These are phyloP conservation scores for Mesocricetus auratus DNA, from an alignment of 2,113 vertebrate genomes.

Conservation along the genomic window DNA sequence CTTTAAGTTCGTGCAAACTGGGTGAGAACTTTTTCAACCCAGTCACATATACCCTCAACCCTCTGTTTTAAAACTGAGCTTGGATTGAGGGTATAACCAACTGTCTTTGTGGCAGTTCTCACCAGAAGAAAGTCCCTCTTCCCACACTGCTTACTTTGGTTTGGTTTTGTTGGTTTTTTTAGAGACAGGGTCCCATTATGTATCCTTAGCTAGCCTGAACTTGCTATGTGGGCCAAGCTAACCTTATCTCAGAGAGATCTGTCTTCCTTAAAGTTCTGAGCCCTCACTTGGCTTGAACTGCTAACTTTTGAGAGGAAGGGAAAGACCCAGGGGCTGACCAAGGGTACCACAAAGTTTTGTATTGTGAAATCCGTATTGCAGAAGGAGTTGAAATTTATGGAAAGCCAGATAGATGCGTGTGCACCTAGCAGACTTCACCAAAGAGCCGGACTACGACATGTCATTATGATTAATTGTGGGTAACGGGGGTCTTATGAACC, in stretches of 20 bases:
- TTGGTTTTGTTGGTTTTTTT: neutral
- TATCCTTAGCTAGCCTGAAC: neutral
- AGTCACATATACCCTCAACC: neutral
- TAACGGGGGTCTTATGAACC: constrained; percentile 89
- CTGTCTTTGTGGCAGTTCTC: neutral
- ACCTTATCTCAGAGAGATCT: neutral
- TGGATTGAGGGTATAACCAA: neutral
- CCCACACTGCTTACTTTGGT: neutral
- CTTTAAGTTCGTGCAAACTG: no score
- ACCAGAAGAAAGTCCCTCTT: neutral
- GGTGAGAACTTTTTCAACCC: neutral
- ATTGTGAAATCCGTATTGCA: constrained; percentile 77
- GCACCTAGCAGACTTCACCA: constrained; percentile 81
- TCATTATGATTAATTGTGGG: constrained; percentile 91
- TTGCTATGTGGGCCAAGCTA: neutral
- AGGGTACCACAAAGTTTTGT: constrained; percentile 81
- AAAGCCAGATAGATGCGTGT: constrained; percentile 83
- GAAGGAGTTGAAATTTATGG: constrained; percentile 82
- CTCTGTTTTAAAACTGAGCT: neutral
- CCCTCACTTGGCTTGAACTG: neutral
- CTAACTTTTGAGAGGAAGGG: constrained; percentile 57
- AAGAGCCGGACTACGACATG: constrained; percentile 84
- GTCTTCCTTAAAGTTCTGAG: neutral
- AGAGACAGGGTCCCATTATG: no score
- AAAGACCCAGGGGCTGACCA: constrained; percentile 73